Base-by-base conservation (phyloP, 2,797 vertebrate genomes). In the Melopsittacus undulatus region DNA sequence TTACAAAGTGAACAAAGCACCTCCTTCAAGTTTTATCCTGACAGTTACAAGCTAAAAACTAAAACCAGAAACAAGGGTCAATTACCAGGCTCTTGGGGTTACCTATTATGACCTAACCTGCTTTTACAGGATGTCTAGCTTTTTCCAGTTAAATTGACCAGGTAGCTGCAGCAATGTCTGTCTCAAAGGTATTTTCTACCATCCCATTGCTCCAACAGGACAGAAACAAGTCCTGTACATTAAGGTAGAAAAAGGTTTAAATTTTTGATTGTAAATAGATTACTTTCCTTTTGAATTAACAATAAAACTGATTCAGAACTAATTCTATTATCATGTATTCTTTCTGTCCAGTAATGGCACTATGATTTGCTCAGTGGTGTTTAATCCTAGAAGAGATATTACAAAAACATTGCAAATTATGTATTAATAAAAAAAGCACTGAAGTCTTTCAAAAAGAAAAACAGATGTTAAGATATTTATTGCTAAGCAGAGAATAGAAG, bases 381-480 rank as follows among this genome's bases (percentile, higher is more conserved):
- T 87, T 90, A 72, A 88, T 66, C 29, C 69, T 56, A 30, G 40
- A 88, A 88, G 40, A 62, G 30, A 23, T 5, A 61, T 42, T 86
- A 83, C 49, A 78, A 66, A 75, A 83, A 38, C 40, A 75, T 4
- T 9, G 11, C 2, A 73, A 80, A 72, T 62, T 57, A 54, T 34
- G 72, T 34, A 54, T 68, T 70, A 4, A 34, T 73, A 36, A 75
- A 88, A 88, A 85, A 77, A 81, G 14, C 52, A 63, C 3, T 15
- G 9, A 83, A 81, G 23, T 70, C 23, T 76, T 91, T 86, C 46
- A 79, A 70, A 78, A 83, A 75, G 24, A 75, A 95, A 92, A 90
- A 75, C 1, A 66, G 61, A 45, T 29, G 86, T 38, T 12, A 83
- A 36, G 70, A 46, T 74, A 87, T 49, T 92, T 94, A 84, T 56